Conservation (phyloP, 2,888 invertebrate species). For the Aphidoletes aphidimyza region DNA sequence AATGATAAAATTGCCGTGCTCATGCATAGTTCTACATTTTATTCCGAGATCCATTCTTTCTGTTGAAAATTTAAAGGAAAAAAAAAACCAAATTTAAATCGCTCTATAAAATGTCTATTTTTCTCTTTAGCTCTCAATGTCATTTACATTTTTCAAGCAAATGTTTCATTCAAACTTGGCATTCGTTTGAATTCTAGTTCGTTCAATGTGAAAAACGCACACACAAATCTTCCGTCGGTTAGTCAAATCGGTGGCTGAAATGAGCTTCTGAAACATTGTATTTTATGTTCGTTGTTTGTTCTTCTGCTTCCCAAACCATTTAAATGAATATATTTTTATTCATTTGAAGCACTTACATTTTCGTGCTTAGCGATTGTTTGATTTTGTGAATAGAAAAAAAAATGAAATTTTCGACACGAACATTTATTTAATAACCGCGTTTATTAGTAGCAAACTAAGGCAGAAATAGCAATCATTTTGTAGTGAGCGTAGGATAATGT, state of each 20-base stretch:
- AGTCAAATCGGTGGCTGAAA: neutral
- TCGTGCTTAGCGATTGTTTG: slow-evolving; percentile 18
- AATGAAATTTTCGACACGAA: slow-evolving; percentile 41
- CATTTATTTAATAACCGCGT: slow-evolving; percentile 6
- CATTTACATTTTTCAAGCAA: too few relatives aligned
- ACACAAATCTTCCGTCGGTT: neutral
- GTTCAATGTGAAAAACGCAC: neutral
- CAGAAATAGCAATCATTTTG: slow-evolving; percentile 17
- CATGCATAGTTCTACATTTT: too few relatives aligned
- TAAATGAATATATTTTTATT: neutral
- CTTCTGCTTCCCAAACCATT: neutral
- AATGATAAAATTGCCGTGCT: too few relatives aligned
- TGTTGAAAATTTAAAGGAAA: too few relatives aligned
- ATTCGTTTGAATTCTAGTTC: neutral
- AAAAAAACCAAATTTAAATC: too few relatives aligned
- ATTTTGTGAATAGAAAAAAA: neutral
- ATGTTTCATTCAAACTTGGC: too few relatives aligned
- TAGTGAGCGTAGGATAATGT: neutral
- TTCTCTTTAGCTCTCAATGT: too few relatives aligned
- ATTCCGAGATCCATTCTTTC: too few relatives aligned
- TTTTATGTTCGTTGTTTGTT: neutral
- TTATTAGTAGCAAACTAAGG: too few relatives aligned
- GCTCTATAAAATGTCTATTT: neutral
- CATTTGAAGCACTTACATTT: neutral
- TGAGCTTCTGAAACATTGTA: neutral